These are phyloP conservation scores for Hydropsyche tenuis DNA, from an alignment of 1,140 invertebrate species.

Conservation along the genomic window DNA sequence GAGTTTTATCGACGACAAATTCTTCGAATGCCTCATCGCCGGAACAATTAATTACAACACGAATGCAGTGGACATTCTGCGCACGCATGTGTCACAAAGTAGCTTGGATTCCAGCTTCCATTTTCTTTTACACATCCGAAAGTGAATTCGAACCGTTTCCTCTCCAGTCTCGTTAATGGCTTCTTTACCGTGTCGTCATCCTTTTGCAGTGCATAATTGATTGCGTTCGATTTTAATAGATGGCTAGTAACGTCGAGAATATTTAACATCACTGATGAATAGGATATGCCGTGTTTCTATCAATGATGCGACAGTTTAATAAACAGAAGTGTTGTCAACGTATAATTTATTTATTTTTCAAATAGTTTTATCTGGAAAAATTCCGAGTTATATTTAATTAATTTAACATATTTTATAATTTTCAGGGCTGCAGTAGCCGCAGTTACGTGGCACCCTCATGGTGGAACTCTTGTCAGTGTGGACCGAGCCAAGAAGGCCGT, in stretches of 20 bases:
- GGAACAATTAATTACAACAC: conserved; percentile 28
- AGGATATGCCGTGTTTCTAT: too few relatives aligned
- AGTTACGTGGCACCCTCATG: conserved; percentile 90
- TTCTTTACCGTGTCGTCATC: too few relatives aligned
- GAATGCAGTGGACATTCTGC: conserved; percentile 14
- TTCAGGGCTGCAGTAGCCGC: conserved; percentile 84
- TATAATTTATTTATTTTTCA: too few relatives aligned
- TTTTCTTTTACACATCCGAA: background rate
- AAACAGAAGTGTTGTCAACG: too few relatives aligned
- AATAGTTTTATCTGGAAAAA: too few relatives aligned
- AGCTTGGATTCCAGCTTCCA: background rate
- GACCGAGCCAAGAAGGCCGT: conserved; percentile 85
- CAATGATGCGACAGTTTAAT: too few relatives aligned
- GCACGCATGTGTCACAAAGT: background rate
- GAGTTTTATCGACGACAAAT: background rate
- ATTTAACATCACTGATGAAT: too few relatives aligned
- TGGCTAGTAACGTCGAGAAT: too few relatives aligned
- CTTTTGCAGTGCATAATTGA: too few relatives aligned
- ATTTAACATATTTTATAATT: background rate
- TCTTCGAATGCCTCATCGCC: conserved; percentile 6
- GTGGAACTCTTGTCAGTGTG: conserved; percentile 83
- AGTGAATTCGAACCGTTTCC: conserved; percentile 25
- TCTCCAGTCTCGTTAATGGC: background rate
- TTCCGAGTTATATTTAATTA: too few relatives aligned
- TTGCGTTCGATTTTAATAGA: too few relatives aligned